Conservation (phyloP, 1,140 invertebrate species). For the Drosophila takahashii region DNA sequence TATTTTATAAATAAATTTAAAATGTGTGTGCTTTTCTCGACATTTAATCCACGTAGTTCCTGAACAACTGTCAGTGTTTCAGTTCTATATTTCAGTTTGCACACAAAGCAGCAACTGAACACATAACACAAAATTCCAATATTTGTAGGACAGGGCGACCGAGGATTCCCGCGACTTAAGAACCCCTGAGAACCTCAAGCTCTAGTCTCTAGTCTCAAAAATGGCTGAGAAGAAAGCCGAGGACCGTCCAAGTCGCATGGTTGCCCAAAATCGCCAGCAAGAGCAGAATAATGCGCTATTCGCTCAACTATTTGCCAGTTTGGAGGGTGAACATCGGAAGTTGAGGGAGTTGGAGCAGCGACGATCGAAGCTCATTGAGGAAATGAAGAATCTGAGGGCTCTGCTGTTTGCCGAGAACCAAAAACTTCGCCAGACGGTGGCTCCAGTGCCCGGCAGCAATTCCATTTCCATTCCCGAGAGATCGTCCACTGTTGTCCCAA, state of each 20-base stretch:
- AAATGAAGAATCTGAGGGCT: constrained; percentile 25
- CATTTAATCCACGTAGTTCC: not conserved
- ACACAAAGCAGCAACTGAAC: not conserved
- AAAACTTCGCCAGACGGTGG: not conserved
- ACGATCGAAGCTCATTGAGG: constrained; percentile 24
- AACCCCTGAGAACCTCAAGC: not conserved
- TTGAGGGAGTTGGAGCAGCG: constrained; percentile 33
- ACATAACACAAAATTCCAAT: not conserved
- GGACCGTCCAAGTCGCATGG: not conserved
- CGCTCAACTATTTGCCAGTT: constrained; percentile 22
- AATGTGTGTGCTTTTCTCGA: too few species aligned
- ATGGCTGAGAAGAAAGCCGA: not conserved
- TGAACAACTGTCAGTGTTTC: not conserved
- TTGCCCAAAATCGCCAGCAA: not conserved
- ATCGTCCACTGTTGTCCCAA: not conserved
- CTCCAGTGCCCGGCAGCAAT: not conserved
- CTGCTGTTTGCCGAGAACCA: constrained; percentile 31
- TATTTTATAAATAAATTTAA: too few species aligned
- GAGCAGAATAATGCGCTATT: constrained; percentile 9
- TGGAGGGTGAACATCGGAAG: constrained; percentile 48
- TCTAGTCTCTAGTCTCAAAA: not conserved
- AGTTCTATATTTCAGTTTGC: not conserved
- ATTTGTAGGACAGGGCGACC: not conserved
- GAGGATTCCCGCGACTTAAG: not conserved
- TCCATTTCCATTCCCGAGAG: not conserved